phyloP scores from a whole-genome alignment of 2,113 vertebrate species.

The Butorides virescens region DNA sequence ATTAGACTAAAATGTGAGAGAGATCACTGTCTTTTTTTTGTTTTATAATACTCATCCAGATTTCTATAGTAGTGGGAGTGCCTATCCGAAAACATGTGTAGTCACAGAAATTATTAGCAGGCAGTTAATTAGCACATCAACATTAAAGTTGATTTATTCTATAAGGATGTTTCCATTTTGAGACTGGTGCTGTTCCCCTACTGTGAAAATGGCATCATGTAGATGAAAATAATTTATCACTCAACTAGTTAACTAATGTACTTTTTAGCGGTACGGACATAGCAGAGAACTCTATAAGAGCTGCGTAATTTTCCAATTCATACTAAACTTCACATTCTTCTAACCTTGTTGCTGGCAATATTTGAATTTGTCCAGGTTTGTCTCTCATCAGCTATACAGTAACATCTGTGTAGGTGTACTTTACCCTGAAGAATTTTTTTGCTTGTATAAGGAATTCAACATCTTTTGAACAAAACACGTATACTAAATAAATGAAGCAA shows the following conservation, averaged over 20 bases:
- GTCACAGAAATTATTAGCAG: background rate
- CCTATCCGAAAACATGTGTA: background rate
- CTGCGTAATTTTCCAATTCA: background rate
- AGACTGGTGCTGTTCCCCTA: background rate
- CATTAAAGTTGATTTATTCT: background rate
- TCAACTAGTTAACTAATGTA: background rate
- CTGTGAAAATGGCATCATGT: background rate
- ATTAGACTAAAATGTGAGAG: background rate
- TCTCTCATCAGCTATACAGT: background rate
- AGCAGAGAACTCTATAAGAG: background rate
- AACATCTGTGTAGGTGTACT: accelerated
- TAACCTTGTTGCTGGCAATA: background rate
- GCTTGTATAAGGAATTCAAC: background rate
- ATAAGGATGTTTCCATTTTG: background rate
- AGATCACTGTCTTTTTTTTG: background rate
- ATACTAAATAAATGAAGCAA: background rate
- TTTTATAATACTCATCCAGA: background rate
- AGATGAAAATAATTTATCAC: background rate
- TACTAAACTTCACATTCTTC: background rate
- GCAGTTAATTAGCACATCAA: background rate
- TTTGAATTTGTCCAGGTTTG: background rate
- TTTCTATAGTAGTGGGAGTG: background rate
- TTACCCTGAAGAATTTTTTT: background rate
- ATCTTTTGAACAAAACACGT: background rate
- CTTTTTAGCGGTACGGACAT: background rate